Conservation (phyloP, 2,113 vertebrate genomes). For the Zosterops lateralis region DNA sequence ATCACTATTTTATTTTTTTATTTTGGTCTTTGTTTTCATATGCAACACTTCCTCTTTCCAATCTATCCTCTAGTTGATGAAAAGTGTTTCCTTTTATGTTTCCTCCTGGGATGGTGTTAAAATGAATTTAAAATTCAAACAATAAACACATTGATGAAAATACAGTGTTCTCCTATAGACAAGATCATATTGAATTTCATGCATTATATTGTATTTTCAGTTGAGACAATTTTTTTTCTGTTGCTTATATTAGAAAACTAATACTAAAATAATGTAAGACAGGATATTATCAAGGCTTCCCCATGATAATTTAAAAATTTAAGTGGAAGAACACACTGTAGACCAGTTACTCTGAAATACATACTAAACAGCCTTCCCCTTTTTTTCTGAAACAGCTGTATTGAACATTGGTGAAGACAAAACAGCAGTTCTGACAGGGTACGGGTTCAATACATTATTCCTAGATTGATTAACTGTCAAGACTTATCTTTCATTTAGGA, state of each 20-base stretch:
- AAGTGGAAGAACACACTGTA: not conserved
- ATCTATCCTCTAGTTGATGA: not conserved
- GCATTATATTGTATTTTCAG: not conserved
- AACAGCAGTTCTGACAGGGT: not conserved
- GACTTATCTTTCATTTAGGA: not conserved
- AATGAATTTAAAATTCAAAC: not conserved
- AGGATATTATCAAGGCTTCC: not conserved
- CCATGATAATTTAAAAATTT: not conserved
- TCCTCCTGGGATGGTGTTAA: not conserved
- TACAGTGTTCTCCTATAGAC: not conserved
- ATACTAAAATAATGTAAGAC: not conserved
- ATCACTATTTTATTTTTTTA: not conserved
- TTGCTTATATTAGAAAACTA: not conserved
- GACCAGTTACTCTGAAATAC: not conserved
- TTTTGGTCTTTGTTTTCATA: not conserved
- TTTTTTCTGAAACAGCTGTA: not conserved
- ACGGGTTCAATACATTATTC: not conserved
- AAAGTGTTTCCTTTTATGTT: not conserved
- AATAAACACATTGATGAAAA: not conserved
- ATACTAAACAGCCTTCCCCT: not conserved
- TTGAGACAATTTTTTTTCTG: not conserved
- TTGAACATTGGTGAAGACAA: not conserved
- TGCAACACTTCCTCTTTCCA: not conserved
- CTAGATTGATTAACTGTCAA: conserved; percentile 20
- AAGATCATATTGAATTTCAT: not conserved